Base-by-base conservation (phyloP, 2,113 vertebrate species). In the Trachemys scripta region DNA sequence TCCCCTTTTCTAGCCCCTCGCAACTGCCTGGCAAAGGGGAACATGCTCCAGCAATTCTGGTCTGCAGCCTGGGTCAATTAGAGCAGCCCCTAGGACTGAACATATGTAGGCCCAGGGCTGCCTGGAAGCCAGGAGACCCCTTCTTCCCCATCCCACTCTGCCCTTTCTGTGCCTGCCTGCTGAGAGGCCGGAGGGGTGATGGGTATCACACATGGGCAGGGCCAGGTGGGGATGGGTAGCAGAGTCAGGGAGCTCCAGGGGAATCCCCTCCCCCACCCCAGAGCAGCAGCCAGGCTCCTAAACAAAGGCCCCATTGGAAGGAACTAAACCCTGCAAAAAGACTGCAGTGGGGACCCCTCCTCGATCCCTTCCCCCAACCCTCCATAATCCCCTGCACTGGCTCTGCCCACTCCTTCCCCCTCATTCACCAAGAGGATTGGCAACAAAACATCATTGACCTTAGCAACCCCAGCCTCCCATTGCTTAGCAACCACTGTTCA, bases 401-500 rank as follows among this genome's bases (percentile, higher is more conserved):
- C 90, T 86, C 54, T 92, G 91, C 86, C 90, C 86, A 87, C 20
- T 25, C 93, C 95, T 27, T 94, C 95, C 95, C 94, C 90, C 96
- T 91, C 92, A 65, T 59, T 91, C 90, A 47, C 81, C 53, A 3
- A 82, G 35, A 5, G 87, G 35, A 84, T 92, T 45, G 97, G 94
- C 95, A 98, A 98, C 98, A 98, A 97, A 98, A 93, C 91, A 16
- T 85, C 8, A 72, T 95, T 69, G 96, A 87, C 85, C 97, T 87
- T 88, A 19, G 16, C 95, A 96, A 95, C 93, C 86, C 87, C 96
- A 92, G 97, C 96, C 97, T 97, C 96, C 94, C 49, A 93, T 96
- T 65, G 92, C 98, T 94, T 98, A 97, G 98, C 98, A 98, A 98
- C 98, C 27, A 35, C 27, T 92, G 92, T 96, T 96, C 88, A 95